A percentile compares a stretch with the other conserved stretches of the same genome.
Evolutionary conservation across 2,113 vertebrate genomes (phyloP).

Genomic region (Donacobius atricapilla): DNA sequence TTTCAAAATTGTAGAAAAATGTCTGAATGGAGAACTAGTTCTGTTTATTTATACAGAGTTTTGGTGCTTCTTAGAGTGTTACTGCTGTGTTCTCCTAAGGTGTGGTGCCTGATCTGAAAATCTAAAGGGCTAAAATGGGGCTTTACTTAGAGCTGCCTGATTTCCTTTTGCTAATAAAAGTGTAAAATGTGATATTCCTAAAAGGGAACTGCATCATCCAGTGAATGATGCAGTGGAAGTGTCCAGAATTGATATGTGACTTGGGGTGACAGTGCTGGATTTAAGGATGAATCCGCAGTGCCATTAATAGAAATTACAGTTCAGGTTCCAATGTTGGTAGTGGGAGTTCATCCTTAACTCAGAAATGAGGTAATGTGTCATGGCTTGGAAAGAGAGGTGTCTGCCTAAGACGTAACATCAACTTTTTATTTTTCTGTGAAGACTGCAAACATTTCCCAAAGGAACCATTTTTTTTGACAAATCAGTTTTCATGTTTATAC

Average conservation of each 20-base stretch:
- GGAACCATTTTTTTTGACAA: not conserved
- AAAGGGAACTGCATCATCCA: not conserved
- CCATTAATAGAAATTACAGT: not conserved
- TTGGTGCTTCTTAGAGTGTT: not conserved
- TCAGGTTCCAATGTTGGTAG: not conserved
- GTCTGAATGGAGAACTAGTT: not conserved
- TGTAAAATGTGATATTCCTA: not conserved
- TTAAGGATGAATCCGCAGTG: not conserved
- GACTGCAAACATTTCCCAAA: not conserved
- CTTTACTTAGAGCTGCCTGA: not conserved
- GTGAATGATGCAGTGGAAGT: not conserved
- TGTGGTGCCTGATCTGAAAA: slow-evolving; percentile 15
- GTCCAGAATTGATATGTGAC: not conserved
- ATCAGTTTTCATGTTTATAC: not conserved
- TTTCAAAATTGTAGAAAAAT: not conserved
- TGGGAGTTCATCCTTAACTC: not conserved
- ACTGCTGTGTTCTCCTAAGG: not conserved
- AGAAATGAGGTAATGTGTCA: not conserved
- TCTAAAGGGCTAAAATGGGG: not conserved
- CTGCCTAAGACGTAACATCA: not conserved
- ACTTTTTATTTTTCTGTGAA: not conserved
- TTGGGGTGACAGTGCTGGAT: not conserved
- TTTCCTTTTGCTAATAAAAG: slow-evolving; percentile 1
- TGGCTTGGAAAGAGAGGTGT: not conserved
- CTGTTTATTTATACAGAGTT: accelerated